Conservation (phyloP, 2,797 vertebrate species). For the Novumbra hubbsi region DNA sequence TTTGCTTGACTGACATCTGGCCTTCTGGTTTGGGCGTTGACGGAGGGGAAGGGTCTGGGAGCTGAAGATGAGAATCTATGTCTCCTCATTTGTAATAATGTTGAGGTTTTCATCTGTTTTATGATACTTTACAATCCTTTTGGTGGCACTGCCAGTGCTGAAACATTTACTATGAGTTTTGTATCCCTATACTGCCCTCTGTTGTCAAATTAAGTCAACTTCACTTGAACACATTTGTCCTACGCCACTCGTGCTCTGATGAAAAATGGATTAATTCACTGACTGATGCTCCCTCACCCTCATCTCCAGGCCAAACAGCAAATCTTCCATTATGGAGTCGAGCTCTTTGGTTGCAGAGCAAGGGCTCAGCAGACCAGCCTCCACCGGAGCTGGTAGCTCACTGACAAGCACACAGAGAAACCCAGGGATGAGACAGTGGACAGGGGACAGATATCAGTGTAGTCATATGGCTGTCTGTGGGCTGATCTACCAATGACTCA, state of each 20-base stretch:
- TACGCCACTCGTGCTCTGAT: background rate
- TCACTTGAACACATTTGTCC: background rate
- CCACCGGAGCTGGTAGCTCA: constrained; percentile 56
- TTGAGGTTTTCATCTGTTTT: too few relatives aligned
- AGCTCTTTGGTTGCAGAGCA: constrained; percentile 68
- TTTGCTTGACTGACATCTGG: constrained; percentile 48
- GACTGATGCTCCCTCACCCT: constrained; percentile 53
- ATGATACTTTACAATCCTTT: too few relatives aligned
- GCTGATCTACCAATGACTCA: constrained; percentile 32
- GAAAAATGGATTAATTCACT: too few relatives aligned
- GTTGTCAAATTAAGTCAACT: constrained; percentile 38
- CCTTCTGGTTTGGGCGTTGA: constrained; percentile 46
- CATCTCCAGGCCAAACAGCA: constrained; percentile 63
- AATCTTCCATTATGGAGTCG: constrained; percentile 69
- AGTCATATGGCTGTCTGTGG: background rate
- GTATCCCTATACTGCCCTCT: constrained; percentile 65
- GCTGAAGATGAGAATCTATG: background rate
- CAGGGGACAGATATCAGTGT: background rate
- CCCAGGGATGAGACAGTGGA: background rate
- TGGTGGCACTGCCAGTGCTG: background rate
- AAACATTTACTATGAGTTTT: background rate
- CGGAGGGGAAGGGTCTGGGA: constrained; percentile 38
- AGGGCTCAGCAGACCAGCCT: constrained; percentile 33
- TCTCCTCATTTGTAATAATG: background rate
- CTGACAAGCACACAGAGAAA: constrained; percentile 46